Conservation (phyloP, 2,113 vertebrate species). For the Peromyscus californicus region DNA sequence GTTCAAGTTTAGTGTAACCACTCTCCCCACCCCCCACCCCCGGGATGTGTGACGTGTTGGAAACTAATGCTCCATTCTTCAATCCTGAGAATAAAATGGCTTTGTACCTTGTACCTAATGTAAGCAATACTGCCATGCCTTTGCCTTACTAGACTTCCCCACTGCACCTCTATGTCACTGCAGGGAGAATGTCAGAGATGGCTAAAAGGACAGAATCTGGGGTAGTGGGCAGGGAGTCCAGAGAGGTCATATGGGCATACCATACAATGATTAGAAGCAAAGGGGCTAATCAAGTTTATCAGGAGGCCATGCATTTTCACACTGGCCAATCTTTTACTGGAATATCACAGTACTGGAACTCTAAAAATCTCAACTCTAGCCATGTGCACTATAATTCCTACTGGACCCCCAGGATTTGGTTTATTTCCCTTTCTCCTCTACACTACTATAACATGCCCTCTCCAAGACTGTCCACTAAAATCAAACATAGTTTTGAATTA, state of each 20-base stretch:
- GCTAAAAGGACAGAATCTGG: not conserved
- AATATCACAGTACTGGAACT: too few species aligned
- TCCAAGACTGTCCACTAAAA: not conserved
- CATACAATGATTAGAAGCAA: not conserved
- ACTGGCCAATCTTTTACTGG: not conserved
- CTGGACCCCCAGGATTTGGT: too few species aligned
- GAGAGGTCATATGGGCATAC: not conserved
- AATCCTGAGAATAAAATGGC: not conserved
- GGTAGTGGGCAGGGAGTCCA: not conserved
- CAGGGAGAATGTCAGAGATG: not conserved
- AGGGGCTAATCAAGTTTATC: not conserved
- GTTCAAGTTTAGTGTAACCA: not conserved
- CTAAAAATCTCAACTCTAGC: not conserved
- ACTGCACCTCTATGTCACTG: not conserved
- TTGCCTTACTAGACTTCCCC: not conserved
- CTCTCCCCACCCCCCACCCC: not conserved
- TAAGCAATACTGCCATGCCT: not conserved
- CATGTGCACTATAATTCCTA: not conserved
- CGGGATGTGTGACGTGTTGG: accelerated
- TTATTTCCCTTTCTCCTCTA: not conserved
- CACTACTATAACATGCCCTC: not conserved
- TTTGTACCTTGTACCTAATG: not conserved
- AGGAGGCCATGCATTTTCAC: not conserved
- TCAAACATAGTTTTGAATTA: not conserved
- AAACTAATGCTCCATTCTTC: not conserved